Evolutionary conservation across 2,888 invertebrate species (phyloP).

Genomic region (Neocrepidodera transversa): DNA sequence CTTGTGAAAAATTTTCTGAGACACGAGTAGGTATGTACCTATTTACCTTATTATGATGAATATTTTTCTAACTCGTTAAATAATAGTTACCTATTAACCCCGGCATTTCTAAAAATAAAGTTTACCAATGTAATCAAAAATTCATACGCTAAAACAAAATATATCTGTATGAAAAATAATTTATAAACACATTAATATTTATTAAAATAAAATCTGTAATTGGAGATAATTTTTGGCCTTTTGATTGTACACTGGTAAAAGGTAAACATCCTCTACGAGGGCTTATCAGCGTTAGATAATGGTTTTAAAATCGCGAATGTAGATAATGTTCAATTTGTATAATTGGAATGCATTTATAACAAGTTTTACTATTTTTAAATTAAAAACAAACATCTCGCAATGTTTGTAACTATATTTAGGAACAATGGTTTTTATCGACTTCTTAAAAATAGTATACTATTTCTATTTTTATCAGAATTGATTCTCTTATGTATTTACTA

Average conservation of each 20-base stretch:
- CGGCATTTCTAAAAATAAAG: too few relatives aligned
- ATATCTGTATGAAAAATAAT: too few relatives aligned
- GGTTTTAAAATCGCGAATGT: constrained; percentile 16
- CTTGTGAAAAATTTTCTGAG: constrained; percentile 37
- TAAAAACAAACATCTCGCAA: constrained; percentile 47
- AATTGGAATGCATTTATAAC: constrained; percentile 34
- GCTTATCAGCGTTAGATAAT: constrained; percentile 20
- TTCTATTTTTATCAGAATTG: constrained; percentile 46
- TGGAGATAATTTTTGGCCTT: constrained; percentile 16
- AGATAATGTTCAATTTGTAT: constrained; percentile 25
- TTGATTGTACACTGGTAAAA: constrained; percentile 14
- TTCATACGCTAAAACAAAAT: too few relatives aligned
- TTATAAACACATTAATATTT: constrained; percentile 1
- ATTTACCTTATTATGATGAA: too few relatives aligned
- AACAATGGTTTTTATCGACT: constrained; percentile 53
- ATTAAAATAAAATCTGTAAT: constrained; percentile 7
- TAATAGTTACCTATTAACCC: too few relatives aligned
- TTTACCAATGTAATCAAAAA: too few relatives aligned
- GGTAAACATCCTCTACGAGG: constrained; percentile 25
- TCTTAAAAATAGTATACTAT: constrained; percentile 53
- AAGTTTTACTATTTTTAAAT: constrained; percentile 45
- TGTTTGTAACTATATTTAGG: constrained; percentile 54
- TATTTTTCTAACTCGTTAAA: too few relatives aligned
- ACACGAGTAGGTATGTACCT: constrained; percentile 17
- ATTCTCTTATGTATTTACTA: constrained; percentile 30